Base-by-base conservation (phyloP, 2,888 invertebrate species). In the Himalopsyche japonica region DNA sequence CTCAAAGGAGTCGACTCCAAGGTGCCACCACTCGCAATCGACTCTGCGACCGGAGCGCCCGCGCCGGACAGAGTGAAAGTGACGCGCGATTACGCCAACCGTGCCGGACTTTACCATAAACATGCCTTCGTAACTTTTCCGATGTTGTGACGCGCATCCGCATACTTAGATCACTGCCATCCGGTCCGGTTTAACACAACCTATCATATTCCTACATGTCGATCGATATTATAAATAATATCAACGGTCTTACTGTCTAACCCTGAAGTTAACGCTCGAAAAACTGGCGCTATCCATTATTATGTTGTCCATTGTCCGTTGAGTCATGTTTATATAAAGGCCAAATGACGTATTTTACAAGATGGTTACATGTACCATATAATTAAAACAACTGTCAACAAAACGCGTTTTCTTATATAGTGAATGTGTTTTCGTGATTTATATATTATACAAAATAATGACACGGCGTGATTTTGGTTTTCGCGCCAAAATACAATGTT, bases 51-150 rank as follows among this genome's bases (percentile, higher is more conserved):
- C 47, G 80, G 80, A 80, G 57, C 87, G 86, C 81, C 84, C 86
- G 87, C 87, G 77, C 82, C 82, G 78, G 87, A 87, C 88, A 88
- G 88, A 91, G 91, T 91, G 91, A 92, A 92, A 91, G 91, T 91
- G 88, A 84, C 37, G 57, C 27, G 80, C 77, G 48, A 70, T 82
- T 79, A 43, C 85, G 57, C 18, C 81, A 76, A 30, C 27, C 15
- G 43, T 15, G 4, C 43, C 43, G 43, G 43, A 43, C 43, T 15
- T 43, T 43, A 43, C 15, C 43, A 27, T 12, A 15, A 27, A 27
- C 27, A 70, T 70, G 70, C 70, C 70, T 27, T 70, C 70, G 30
- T 70, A 70, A 70, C 70, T 70, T 20, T 70, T 70, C 70, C 70
- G 70, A 70, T 70, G 70, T 70, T 70, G 70, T 70, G 70, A 70